Conservation (phyloP, 1,140 invertebrate genomes). For the Ceratosolen fusciceps region DNA sequence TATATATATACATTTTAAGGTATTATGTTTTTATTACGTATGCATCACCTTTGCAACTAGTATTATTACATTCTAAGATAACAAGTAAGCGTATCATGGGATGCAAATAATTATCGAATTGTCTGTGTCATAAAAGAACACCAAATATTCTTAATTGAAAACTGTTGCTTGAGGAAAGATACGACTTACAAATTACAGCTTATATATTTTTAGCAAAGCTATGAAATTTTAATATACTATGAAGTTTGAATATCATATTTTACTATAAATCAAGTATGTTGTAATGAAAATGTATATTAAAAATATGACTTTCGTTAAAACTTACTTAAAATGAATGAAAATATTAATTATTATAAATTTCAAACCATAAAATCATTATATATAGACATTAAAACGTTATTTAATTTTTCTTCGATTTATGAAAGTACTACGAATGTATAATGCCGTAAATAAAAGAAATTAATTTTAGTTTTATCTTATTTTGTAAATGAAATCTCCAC, state of each 20-base stretch:
- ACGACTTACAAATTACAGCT: neutral
- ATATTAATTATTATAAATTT: no score
- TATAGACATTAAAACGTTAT: neutral
- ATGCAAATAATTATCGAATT: constrained; percentile 5
- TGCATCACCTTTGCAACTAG: constrained; percentile 39
- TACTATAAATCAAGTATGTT: no score
- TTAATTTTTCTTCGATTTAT: constrained; percentile 10
- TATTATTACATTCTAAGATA: constrained; percentile 48
- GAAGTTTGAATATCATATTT: no score
- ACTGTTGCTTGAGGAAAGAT: neutral
- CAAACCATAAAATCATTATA: no score
- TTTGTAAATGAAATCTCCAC: neutral
- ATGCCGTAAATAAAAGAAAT: constrained; percentile 14
- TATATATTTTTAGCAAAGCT: neutral
- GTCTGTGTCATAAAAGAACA: neutral
- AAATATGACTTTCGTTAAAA: no score
- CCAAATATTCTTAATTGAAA: neutral
- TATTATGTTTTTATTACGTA: neutral
- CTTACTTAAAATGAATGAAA: no score
- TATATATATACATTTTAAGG: no score
- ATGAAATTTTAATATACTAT: no score
- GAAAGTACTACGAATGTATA: neutral
- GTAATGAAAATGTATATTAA: no score
- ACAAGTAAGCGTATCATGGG: neutral
- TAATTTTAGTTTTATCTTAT: constrained; percentile 14